Evolutionary conservation across 2,113 vertebrate species (phyloP).

Genomic region (Romanogobio albipinnatus): DNA sequence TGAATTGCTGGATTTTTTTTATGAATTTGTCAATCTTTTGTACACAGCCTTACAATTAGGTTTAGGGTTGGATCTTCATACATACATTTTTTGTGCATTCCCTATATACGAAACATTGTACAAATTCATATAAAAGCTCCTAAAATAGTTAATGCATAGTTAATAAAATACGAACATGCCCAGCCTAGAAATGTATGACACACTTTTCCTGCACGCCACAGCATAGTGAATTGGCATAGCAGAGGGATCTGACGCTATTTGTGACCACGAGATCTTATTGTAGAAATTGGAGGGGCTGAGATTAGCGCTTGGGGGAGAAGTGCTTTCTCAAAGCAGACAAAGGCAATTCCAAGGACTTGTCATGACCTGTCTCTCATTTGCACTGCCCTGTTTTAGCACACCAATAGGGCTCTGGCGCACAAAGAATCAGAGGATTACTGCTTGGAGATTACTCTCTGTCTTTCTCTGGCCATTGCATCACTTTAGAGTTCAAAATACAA

Average conservation of each 20-base stretch:
- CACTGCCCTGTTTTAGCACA: constrained; percentile 34
- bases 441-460: neutral
- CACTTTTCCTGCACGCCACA: neutral
- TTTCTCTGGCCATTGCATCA: neutral
- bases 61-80: too few relatives aligned
- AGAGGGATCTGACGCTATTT: constrained; percentile 23
- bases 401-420: constrained; percentile 2
- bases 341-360: constrained; percentile 46
- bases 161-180: neutral
- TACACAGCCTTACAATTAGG: too few relatives aligned
- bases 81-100: neutral
- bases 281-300: constrained; percentile 30
- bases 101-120: neutral
- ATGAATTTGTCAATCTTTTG: neutral
- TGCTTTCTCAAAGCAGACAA: constrained; percentile 37
- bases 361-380: constrained; percentile 45
- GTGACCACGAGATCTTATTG: constrained; percentile 4
- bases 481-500: constrained; percentile 19
- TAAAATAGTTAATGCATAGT: neutral
- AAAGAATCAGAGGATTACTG: constrained; percentile 20
- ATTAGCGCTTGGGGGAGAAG: constrained; percentile 18
- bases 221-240: neutral
- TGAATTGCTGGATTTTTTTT: neutral
- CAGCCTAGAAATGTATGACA: constrained; percentile 12
- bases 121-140: neutral